Percentiles rank a stretch among this genome's conserved stretches.
Conservation (phyloP, 2,888 invertebrate species). For the Lithophane ornitopus region DNA sequence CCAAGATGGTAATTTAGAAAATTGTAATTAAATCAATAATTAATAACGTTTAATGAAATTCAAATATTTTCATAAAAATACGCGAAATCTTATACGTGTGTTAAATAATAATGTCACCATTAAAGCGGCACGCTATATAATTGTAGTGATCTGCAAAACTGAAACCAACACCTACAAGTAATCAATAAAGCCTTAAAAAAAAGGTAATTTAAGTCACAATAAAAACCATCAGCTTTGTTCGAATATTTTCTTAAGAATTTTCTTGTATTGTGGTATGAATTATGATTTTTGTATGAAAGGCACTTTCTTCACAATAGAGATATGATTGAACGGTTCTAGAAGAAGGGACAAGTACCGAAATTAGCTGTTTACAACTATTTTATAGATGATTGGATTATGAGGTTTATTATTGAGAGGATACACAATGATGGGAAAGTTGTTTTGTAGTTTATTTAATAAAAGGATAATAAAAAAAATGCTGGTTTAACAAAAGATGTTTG, state of each 20-base stretch:
- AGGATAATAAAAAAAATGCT: neutral
- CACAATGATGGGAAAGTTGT: neutral
- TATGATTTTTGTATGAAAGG: constrained; percentile 57
- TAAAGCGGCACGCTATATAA: no score
- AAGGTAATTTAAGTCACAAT: constrained; percentile 36
- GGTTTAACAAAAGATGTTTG: neutral
- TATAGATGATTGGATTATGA: constrained; percentile 5
- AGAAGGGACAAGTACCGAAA: constrained; percentile 47
- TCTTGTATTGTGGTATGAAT: constrained; percentile 55
- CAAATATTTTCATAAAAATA: no score
- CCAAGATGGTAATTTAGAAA: no score
- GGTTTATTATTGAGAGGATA: neutral
- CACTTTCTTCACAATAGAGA: constrained; percentile 51
- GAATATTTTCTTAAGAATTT: constrained; percentile 47
- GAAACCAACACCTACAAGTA: neutral
- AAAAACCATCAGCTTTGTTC: constrained; percentile 46
- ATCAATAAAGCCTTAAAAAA: constrained; percentile 3
- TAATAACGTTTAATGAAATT: no score
- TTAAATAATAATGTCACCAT: no score
- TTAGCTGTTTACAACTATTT: constrained; percentile 45
- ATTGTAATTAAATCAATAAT: no score
- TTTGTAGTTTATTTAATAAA: neutral
- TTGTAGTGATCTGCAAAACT: neutral
- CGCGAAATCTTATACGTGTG: no score
- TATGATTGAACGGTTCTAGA: constrained; percentile 55